These are phyloP conservation scores for zebrafish (Danio rerio) DNA, from an alignment of 2,113 vertebrate species.

Conservation along the genomic window GRCz12tu NC_133200.1:20890501-20891000, in stretches of 20 bases:
- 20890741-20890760: conserved; percentile 71
- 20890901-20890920: conserved; percentile 73
- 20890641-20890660: conserved; percentile 95
- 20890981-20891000: conserved; percentile 6
- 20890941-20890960: conserved; percentile 42
- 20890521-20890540: not conserved
- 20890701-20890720: conserved; percentile 85
- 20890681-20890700: conserved; percentile 85
- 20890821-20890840: conserved; percentile 74
- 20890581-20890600: conserved; percentile 91
- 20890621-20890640: conserved; percentile 86
- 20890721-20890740: conserved; percentile 93
- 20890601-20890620: conserved; percentile 85
- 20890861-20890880: conserved; percentile 66
- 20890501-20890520: not conserved
- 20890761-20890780: conserved; percentile 74
- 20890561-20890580: conserved; percentile 91
- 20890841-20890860: conserved; percentile 72
- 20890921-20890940: conserved; percentile 24
- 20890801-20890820: conserved; percentile 75
- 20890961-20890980: conserved; percentile 42
- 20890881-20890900: conserved; percentile 69
- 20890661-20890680: conserved; percentile 86
- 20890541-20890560: conserved; percentile 87
- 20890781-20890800: conserved; percentile 69